Evolutionary conservation across 2,888 invertebrate genomes (phyloP), one percentile per base, ranked within the genome.

Genomic region (Trisateles emortualis): DNA sequence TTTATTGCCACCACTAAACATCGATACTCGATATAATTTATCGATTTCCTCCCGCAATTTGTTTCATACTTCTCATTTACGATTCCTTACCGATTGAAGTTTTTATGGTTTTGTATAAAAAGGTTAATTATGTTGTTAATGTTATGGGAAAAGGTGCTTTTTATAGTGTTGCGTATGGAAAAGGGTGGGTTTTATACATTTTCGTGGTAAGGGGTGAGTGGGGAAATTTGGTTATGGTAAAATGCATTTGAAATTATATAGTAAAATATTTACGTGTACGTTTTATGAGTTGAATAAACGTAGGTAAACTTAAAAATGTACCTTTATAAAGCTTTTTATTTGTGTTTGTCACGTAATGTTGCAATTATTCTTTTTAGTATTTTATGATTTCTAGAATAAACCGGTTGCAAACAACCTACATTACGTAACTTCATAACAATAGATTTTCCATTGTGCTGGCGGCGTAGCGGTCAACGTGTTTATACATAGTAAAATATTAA

Each of bases 11-110:
- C 50, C 60, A 60, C 60, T 64, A 68, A 72, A 72, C 54, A 61
- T 52, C 61, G 47, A 71, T 68, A 50, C 52, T 60, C 52, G 45
- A 68, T 64, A 64, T 68, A 68, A 68, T 63, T 71, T 72, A 72
- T 68, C 45, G 61, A 60, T 42, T 58, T 57, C 68, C 57, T 42
- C 46, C 47, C 52, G 42, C 57, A 48, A 50, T 68, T 56, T 60
- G 53, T 48, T 64, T 71, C 16, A 57, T 60, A 68, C 54, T 56
- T 59, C 49, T 40, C 60, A 55, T 68, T 71, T 66, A 68, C 52
- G 56, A 48, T 51, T 57, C 29, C 45, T 45, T 51, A 44, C 54
- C 58, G 66, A 61, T 67, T 66, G 52, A 67, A 26, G 46, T 51
- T 61, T 65, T 61, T 57, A 65, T 39, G 64, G 48, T 54, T 36